Base-by-base conservation (phyloP, 2,888 invertebrate genomes). In the Acleris holmiana region DNA sequence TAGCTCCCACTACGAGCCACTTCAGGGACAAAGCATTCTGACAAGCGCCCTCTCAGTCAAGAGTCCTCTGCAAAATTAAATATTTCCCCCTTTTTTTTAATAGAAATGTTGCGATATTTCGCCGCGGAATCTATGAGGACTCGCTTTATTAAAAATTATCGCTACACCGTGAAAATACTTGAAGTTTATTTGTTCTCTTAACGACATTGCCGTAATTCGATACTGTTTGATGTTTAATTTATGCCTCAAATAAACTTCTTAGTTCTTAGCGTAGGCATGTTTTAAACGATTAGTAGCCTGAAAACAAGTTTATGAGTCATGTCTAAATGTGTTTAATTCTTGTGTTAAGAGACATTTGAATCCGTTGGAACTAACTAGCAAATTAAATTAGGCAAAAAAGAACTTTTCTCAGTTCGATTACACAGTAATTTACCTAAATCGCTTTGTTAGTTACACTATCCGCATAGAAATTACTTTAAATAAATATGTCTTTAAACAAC, bases 1-100 rank as follows among this genome's bases (percentile, higher is more conserved):
- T 65, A 55, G 69, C 44, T 70, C 70, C 57, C 63, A 64, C 61
- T 47, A 68, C 57, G 55, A 64, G 62, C 59, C 63, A 65, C 61
- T 44, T 68, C 54, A 53, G 62, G 61, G 62, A 67, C 70, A 68
- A 67, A 67, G 67, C 63, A 54, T 56, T 56, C 55, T 55, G 49
- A 55, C 59, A 49, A 67, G 51, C 55, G 56, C 64, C 59, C 65
- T 65, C 40, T 21, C 35, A 35, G 21, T 44, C 41, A 23, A 60
- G 65, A 15, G 65, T 23, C 44, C 55, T 60, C 55, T 35, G 55
- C 35, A 55, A 55, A 65, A 65, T 55, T 60, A 60, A 65, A 65
- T 55, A 60, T 60, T 59, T 59, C 54, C 59, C 60, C 50, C n/a
- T n/a, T n/a, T 60, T 60, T 65, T 65, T 65, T 50, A 48, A 29